phyloP scores from a whole-genome alignment of 2,113 vertebrate genomes.

The Camelus bactrianus region DNA sequence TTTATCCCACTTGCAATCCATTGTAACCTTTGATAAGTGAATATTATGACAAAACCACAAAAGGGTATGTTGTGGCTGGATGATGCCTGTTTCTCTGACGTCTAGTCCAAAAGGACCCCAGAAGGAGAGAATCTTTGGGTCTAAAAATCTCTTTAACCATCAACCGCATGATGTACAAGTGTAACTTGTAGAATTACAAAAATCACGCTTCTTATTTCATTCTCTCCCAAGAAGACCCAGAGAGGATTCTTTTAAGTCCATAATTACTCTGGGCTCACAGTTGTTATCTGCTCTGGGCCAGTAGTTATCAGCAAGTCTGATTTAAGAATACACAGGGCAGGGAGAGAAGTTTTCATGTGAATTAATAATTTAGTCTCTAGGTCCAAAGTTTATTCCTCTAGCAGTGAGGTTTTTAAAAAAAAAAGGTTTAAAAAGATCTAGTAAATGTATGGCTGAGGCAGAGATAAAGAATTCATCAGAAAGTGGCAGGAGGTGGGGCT shows the following conservation, averaged over 20 bases:
- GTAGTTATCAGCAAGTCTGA: not conserved
- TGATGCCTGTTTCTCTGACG: not conserved
- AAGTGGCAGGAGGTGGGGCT: not conserved
- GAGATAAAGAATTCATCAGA: not conserved
- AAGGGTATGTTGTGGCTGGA: not conserved
- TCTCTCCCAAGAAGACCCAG: not conserved
- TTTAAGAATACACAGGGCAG: not conserved
- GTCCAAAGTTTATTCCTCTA: not conserved
- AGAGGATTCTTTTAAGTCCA: not conserved
- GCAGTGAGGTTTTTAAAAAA: not conserved
- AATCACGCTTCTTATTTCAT: not conserved
- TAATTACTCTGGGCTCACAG: not conserved
- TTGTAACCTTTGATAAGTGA: not conserved
- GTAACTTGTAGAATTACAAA: slow-evolving; percentile 4
- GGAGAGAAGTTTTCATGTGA: not conserved
- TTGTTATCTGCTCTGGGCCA: not conserved
- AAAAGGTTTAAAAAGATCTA: not conserved
- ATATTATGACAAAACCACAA: not conserved
- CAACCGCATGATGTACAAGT: not conserved
- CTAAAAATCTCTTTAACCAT: not conserved
- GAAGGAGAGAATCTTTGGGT: not conserved
- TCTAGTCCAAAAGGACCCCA: not conserved
- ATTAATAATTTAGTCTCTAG: not conserved
- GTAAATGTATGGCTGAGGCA: not conserved
- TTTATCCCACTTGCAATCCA: not conserved